Evolutionary conservation across 2,888 invertebrate species (phyloP).

Genomic region (Brachyptera risi): DNA sequence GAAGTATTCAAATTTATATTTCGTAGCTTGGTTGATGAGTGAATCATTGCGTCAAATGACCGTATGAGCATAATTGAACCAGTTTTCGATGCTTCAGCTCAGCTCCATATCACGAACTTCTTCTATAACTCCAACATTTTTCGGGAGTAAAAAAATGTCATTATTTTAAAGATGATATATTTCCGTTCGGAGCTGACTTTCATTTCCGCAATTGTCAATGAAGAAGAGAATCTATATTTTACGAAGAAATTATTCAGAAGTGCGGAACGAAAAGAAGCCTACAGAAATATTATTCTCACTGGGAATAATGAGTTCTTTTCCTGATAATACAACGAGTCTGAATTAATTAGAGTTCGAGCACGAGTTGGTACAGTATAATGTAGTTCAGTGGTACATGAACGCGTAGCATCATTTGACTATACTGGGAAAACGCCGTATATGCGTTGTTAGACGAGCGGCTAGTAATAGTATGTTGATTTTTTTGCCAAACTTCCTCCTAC

Average conservation of each 20-base stretch:
- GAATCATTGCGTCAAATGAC: too few relatives aligned
- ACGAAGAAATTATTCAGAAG: background rate
- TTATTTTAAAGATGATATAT: background rate
- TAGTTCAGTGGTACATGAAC: background rate
- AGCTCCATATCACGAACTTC: background rate
- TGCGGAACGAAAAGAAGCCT: too few relatives aligned
- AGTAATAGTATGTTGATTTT: too few relatives aligned
- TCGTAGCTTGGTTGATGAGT: too few relatives aligned
- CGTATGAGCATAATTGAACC: background rate
- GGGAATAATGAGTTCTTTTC: background rate
- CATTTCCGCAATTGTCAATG: background rate
- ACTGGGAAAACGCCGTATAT: too few relatives aligned
- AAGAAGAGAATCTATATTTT: background rate
- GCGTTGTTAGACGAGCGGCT: too few relatives aligned
- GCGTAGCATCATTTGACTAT: background rate
- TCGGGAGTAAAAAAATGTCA: background rate
- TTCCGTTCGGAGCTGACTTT: background rate
- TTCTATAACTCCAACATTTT: background rate
- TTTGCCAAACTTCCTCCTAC: too few relatives aligned
- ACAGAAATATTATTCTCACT: too few relatives aligned
- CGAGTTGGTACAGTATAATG: too few relatives aligned
- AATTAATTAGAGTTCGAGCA: background rate
- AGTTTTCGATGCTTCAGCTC: background rate
- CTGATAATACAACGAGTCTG: background rate
- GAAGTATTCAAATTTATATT: too few relatives aligned